phyloP scores from a whole-genome alignment of 2,888 invertebrate species.

The Cataglyphis altisquamis region DNA sequence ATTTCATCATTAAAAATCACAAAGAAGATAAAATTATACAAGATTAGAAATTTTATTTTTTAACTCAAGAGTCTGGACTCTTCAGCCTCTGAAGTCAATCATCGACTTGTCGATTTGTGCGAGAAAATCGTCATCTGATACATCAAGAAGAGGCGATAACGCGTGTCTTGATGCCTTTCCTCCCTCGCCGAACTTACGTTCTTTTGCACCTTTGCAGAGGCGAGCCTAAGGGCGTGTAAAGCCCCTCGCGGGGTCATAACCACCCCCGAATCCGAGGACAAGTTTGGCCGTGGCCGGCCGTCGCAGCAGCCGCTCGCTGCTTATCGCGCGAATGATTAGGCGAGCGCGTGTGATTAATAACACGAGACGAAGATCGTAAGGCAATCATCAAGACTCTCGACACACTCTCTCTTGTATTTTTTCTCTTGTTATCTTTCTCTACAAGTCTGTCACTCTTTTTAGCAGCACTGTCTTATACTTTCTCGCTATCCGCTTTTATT shows the following conservation, averaged over 20 bases:
- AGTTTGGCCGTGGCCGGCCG: conserved; percentile 68
- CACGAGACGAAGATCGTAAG: conserved; percentile 67
- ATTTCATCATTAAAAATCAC: conserved; percentile 15
- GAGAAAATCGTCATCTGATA: neutral
- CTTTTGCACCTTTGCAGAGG: conserved; percentile 75
- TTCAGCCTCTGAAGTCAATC: conserved; percentile 1
- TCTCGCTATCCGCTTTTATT: neutral
- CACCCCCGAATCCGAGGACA: conserved; percentile 66
- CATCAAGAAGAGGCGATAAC: conserved; percentile 25
- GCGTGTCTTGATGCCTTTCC: neutral
- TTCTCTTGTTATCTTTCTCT: conserved; percentile 2
- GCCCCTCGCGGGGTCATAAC: conserved; percentile 68
- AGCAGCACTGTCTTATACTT: conserved; percentile 31
- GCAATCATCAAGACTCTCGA: conserved; percentile 52
- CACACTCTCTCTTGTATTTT: conserved; percentile 50
- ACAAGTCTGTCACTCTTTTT: conserved; percentile 26
- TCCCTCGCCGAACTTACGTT: conserved; percentile 61
- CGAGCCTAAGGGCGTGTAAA: conserved; percentile 69
- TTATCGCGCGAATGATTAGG: conserved; percentile 68
- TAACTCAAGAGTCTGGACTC: conserved; percentile 10
- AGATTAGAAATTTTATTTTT: neutral
- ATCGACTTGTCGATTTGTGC: conserved; percentile 8
- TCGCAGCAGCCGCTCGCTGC: conserved; percentile 63
- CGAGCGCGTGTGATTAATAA: conserved; percentile 59
- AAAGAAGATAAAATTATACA: neutral